phyloP scores from a whole-genome alignment of 2,888 invertebrate species.

The Scaptomyza parva region DNA sequence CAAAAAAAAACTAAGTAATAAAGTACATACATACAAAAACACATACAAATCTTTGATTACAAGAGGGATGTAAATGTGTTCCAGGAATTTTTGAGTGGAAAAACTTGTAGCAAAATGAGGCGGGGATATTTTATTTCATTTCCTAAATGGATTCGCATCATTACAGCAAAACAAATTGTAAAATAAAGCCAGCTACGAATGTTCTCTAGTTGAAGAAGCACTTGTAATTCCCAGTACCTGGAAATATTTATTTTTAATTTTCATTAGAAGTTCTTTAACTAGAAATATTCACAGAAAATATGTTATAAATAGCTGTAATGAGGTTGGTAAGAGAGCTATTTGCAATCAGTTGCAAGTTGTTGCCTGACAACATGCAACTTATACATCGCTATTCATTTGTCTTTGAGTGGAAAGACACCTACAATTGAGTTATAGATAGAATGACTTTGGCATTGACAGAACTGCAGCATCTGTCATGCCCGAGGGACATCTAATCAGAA shows the following conservation, averaged over 20 bases:
- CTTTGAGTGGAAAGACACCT: conserved; percentile 22
- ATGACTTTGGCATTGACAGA: conserved; percentile 8
- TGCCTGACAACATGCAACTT: conserved; percentile 7
- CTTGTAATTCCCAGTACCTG: background rate
- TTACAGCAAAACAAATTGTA: background rate
- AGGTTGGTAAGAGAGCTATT: too few relatives aligned
- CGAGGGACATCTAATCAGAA: conserved; percentile 63
- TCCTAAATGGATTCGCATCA: too few relatives aligned
- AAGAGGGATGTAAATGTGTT: too few relatives aligned
- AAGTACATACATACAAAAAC: conserved; percentile 12
- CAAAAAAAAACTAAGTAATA: conserved; percentile 17
- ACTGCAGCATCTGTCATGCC: conserved; percentile 42
- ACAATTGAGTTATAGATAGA: conserved; percentile 17
- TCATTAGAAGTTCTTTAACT: background rate
- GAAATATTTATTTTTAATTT: background rate
- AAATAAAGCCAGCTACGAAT: background rate
- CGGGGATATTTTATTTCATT: background rate
- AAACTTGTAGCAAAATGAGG: conserved; percentile 13
- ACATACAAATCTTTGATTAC: too few relatives aligned
- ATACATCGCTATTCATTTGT: background rate
- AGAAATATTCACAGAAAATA: too few relatives aligned
- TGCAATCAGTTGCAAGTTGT: conserved; percentile 1
- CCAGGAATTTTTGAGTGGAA: conserved; percentile 16
- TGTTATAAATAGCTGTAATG: too few relatives aligned
- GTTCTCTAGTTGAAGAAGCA: background rate